Evolutionary conservation across 2,888 invertebrate species (phyloP), one percentile per base, ranked within the genome.

Genomic region (Frankliniella fusca): DNA sequence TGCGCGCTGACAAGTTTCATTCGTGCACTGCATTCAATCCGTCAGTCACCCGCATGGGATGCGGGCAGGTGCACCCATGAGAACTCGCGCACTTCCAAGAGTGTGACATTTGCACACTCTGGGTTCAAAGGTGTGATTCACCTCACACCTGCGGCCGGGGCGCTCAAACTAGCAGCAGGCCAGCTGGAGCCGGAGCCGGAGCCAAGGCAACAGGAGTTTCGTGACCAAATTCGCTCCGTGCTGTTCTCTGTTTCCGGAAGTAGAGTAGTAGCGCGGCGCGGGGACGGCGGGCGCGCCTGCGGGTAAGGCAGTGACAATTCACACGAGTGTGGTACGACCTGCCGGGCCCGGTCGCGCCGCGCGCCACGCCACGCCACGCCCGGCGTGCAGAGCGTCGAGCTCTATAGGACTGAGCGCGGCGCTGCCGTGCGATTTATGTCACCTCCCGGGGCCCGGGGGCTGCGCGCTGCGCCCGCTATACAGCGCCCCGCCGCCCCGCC

Each of bases 271-370:
- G 61, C 61, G 11, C 50, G 76, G 48, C 70, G 10, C 81, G 65
- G 76, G 48, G 70, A 80, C 50, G 79, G 79, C 65, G 81, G 79
- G 81, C 70, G 83, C 80, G 81, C 81, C 61, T 80, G 38, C 83
- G 82, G 81, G 81, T n/a, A 50, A 50, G 61, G 81, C 81, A 81
- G 81, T 81, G 82, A 82, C 82, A 82, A 82, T 82, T 82, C 81
- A 70, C 70, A 79, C 81, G 81, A 82, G 80, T 82, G 76, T 28
- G 80, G 61, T 76, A 79, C 49, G 48, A 70, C 48, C 54, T 49
- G 80, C 48, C 83, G 80, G 79, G 50, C 80, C 28, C 23, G 54
- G 18, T 38, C 48, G 12, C 23, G 23, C 83, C 80, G 80, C 50
- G 28, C 50, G 50, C 50, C 54, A 7, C 54, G 54, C 54, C 54